Conservation (phyloP, 2,888 invertebrate species). For the Nebria brevicollis region DNA sequence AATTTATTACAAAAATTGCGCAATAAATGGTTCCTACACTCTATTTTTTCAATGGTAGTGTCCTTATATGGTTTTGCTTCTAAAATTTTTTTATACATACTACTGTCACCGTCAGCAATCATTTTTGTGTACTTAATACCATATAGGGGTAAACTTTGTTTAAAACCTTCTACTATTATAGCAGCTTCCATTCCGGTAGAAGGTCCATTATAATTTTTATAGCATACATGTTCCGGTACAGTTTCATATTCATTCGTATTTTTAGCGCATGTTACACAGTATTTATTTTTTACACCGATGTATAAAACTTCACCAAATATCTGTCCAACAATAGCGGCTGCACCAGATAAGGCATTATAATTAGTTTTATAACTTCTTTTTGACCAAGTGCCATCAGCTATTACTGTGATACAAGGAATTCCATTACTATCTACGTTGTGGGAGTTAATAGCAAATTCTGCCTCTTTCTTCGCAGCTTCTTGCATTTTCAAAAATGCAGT, state of each 20-base stretch:
- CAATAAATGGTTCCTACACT: slow-evolving; percentile 9
- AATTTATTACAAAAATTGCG: slow-evolving; percentile 15
- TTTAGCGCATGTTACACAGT: neutral
- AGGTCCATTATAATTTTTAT: slow-evolving; percentile 18
- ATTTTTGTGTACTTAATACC: slow-evolving; percentile 10
- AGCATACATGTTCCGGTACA: neutral
- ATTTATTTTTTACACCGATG: slow-evolving; percentile 13
- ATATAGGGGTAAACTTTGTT: neutral
- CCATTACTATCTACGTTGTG: neutral
- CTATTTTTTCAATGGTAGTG: slow-evolving; percentile 6
- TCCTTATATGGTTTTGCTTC: neutral
- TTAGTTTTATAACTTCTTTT: neutral
- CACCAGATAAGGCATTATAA: neutral
- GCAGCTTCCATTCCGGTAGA: slow-evolving; percentile 7
- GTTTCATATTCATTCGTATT: no score
- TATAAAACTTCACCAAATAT: slow-evolving; percentile 2
- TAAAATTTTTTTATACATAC: slow-evolving; percentile 11
- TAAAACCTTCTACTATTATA: slow-evolving; percentile 17
- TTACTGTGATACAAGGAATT: slow-evolving; percentile 7
- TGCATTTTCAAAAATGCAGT: neutral
- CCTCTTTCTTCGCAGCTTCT: neutral
- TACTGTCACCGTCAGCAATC: slow-evolving; percentile 5
- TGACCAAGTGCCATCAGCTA: neutral
- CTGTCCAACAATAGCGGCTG: slow-evolving; percentile 2
- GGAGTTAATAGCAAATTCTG: neutral